phyloP scores from a whole-genome alignment of 2,797 vertebrate species.

The Danio aesculapii region DNA sequence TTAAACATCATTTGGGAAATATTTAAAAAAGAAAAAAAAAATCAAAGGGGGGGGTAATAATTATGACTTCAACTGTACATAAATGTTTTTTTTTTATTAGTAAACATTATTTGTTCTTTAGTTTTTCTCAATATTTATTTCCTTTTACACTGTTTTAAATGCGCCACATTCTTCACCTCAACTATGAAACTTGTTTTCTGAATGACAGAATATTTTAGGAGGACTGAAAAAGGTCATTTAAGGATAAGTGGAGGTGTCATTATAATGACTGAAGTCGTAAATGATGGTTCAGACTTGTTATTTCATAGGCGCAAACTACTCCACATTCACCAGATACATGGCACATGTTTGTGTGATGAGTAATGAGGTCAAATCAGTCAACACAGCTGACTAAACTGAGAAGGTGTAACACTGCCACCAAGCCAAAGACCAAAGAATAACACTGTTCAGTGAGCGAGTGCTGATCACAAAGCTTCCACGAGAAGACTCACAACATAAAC shows the following conservation, averaged over 20 bases:
- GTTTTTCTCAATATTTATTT: too few relatives aligned
- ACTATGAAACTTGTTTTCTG: not conserved
- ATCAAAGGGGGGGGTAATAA: too few relatives aligned
- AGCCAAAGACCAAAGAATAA: not conserved
- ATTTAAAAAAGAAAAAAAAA: too few relatives aligned
- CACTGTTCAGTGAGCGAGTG: not conserved
- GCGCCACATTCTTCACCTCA: not conserved
- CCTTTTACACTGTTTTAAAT: not conserved
- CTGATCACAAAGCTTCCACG: not conserved
- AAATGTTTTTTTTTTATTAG: too few relatives aligned
- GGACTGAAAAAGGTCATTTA: not conserved
- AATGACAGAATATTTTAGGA: not conserved
- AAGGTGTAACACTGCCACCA: slow-evolving; percentile 33
- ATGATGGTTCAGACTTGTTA: not conserved
- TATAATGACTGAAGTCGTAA: not conserved
- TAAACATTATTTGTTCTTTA: too few relatives aligned
- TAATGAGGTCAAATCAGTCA: not conserved
- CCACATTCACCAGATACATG: not conserved
- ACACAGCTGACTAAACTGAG: not conserved
- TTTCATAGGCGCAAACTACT: not conserved
- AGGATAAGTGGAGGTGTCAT: not conserved
- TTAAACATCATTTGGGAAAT: too few relatives aligned
- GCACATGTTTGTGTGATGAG: slow-evolving; percentile 24
- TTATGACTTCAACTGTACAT: too few relatives aligned
- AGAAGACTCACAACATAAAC: not conserved